Conservation (phyloP, 2,113 vertebrate species). For the Pygoscelis antarcticus region DNA sequence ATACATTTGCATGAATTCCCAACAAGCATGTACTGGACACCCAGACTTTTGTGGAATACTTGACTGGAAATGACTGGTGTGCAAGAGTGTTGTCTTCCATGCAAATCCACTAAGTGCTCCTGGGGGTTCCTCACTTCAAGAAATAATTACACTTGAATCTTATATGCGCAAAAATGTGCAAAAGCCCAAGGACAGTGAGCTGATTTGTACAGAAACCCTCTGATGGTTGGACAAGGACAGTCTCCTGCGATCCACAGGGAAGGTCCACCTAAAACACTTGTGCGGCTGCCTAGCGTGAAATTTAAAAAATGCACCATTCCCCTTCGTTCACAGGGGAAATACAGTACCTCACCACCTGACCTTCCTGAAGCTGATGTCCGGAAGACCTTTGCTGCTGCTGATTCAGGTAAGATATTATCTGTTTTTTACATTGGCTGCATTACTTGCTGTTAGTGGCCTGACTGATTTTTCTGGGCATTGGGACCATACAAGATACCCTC, state of each 20-base stretch:
- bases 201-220: not conserved
- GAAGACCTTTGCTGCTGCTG: not conserved
- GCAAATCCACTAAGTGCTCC: not conserved
- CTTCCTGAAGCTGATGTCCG: not conserved
- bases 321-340: conserved; percentile 26
- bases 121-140: not conserved
- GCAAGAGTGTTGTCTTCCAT: not conserved
- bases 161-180: not conserved
- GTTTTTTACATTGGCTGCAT: not conserved
- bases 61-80: not conserved
- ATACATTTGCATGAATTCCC: conserved; percentile 37
- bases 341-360: not conserved
- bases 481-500: not conserved
- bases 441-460: not conserved
- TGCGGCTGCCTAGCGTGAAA: not conserved
- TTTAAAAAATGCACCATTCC: not conserved
- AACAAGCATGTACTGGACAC: not conserved
- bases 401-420: not conserved
- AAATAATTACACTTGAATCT: not conserved
- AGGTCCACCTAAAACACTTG: not conserved
- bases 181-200: not conserved
- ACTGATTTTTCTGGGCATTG: not conserved
- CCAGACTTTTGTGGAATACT: not conserved
- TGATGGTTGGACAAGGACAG: not conserved
- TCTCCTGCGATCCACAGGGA: not conserved